These are phyloP conservation scores for Glomeris maerens DNA, from an alignment of 1,140 invertebrate species.

Conservation along the genomic window DNA sequence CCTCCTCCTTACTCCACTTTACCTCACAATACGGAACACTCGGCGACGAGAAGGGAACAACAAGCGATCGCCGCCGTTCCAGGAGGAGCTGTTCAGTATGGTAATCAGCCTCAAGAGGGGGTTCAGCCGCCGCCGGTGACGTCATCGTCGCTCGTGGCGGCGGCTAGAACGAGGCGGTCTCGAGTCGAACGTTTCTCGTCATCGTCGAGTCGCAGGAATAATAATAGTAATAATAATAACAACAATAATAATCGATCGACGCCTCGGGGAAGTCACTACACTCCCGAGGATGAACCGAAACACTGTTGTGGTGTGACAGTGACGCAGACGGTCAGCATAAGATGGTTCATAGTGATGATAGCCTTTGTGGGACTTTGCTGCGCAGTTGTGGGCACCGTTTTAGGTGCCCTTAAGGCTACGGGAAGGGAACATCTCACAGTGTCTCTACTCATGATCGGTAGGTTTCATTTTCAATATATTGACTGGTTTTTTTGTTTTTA, in stretches of 20 bases:
- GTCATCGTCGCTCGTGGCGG: conserved; percentile 10
- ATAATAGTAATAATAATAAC: neutral
- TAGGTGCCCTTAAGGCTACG: conserved; percentile 51
- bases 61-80: conserved; percentile 12
- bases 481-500: neutral
- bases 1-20: conserved; percentile 32
- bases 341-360: conserved; percentile 54
- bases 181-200: neutral
- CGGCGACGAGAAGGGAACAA: conserved; percentile 10
- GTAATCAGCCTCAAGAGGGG: neutral
- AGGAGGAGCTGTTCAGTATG: conserved; percentile 2
- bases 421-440: conserved; percentile 58
- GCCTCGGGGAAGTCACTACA: conserved; percentile 15
- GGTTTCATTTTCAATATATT: conserved; percentile 26
- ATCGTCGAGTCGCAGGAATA: conserved; percentile 10
- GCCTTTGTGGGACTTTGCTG: conserved; percentile 54
- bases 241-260: too few relatives aligned
- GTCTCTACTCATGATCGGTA: conserved; percentile 63
- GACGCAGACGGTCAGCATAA: conserved; percentile 43
- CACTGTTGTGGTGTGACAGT: conserved; percentile 46
- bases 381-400: conserved; percentile 32
- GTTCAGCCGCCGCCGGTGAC: neutral
- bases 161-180: conserved; percentile 15
- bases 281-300: conserved; percentile 42
- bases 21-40: conserved; percentile 20